Evolutionary conservation across 2,113 vertebrate genomes (phyloP).

Genomic region (Excalfactoria chinensis): DNA sequence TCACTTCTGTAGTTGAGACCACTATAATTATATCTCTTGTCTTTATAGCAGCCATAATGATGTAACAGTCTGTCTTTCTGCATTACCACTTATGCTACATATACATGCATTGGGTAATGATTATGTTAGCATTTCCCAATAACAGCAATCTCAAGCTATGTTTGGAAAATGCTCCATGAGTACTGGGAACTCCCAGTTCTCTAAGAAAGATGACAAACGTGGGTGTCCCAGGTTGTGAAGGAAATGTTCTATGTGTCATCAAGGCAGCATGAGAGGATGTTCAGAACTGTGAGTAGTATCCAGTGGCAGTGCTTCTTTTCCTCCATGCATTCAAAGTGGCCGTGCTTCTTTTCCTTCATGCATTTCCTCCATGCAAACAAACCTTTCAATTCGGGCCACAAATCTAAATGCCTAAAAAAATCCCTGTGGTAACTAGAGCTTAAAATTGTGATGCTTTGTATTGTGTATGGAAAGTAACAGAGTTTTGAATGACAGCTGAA

Average conservation of each 20-base stretch:
- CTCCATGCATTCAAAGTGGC: rapidly evolving
- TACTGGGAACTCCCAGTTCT: background rate
- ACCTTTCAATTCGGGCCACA: background rate
- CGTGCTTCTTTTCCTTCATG: rapidly evolving
- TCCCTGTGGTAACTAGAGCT: background rate
- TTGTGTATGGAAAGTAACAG: background rate
- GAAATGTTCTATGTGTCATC: background rate
- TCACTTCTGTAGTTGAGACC: background rate
- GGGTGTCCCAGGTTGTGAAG: background rate
- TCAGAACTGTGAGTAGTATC: background rate
- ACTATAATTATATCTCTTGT: background rate
- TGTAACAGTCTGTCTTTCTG: rapidly evolving
- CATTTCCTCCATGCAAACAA: background rate
- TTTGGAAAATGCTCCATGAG: background rate
- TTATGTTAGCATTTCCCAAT: background rate
- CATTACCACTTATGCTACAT: background rate
- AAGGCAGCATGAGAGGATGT: background rate
- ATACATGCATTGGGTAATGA: rapidly evolving
- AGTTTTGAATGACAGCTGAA: background rate
- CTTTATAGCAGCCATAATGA: background rate
- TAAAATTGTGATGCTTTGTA: background rate
- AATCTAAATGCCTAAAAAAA: background rate
- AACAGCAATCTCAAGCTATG: background rate
- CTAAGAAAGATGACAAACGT: background rate
- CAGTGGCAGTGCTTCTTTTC: rapidly evolving